Conservation (phyloP, 2,113 vertebrate genomes). For the Oriolus oriolus region DNA sequence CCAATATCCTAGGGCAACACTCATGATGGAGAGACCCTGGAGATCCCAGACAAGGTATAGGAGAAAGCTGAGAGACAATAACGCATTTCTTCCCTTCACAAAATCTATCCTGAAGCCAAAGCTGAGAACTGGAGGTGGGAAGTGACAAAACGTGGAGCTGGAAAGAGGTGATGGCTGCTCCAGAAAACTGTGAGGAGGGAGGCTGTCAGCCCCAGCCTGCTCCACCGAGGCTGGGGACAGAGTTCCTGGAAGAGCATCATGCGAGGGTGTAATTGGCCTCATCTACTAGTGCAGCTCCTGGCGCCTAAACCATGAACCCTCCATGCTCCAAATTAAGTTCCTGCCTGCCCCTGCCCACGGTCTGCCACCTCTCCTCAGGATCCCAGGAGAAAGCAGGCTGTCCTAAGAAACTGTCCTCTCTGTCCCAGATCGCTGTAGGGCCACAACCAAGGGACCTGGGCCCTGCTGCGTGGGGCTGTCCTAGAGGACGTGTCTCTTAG, state of each 20-base stretch:
- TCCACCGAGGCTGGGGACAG: neutral
- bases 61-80: neutral
- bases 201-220: neutral
- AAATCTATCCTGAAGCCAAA: neutral
- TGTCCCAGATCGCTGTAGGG: neutral
- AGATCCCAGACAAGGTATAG: neutral
- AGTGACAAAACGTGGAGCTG: neutral
- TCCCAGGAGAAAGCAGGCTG: neutral
- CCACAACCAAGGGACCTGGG: fast-evolving
- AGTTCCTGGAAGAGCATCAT: neutral
- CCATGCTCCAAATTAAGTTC: neutral
- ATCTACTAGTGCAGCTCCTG: neutral
- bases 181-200: neutral
- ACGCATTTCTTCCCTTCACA: neutral
- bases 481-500: neutral
- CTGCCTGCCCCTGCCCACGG: neutral
- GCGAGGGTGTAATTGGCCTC: neutral
- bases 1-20: neutral
- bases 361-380: neutral
- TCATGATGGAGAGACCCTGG: neutral
- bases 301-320: neutral
- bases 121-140: neutral
- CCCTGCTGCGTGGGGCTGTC: neutral
- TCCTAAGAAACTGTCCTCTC: neutral
- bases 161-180: neutral